A percentile compares a stretch with the other conserved stretches of the same genome.
Conservation (phyloP, 2,113 vertebrate species). For the Stegostoma tigrinum region DNA sequence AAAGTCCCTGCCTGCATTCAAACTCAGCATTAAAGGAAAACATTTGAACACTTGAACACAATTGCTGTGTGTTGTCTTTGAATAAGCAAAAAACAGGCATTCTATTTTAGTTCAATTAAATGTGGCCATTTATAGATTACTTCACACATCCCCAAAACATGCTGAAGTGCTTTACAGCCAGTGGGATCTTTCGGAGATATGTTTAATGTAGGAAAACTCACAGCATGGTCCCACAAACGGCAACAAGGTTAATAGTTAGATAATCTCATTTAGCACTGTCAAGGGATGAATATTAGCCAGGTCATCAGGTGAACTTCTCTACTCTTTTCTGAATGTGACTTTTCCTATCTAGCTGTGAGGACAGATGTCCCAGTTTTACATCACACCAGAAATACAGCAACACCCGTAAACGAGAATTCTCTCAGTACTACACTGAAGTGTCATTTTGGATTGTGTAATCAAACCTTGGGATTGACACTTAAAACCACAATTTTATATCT, state of each 20-base stretch:
- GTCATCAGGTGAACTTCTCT: background rate
- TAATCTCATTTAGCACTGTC: background rate
- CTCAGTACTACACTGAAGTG: background rate
- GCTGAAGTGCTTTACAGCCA: background rate
- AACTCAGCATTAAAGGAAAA: background rate
- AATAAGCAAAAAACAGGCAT: background rate
- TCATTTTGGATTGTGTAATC: background rate
- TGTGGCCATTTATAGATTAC: background rate
- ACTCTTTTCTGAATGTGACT: background rate
- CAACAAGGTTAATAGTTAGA: background rate
- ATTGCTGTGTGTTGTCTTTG: background rate
- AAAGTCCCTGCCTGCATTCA: background rate
- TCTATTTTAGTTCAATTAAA: background rate
- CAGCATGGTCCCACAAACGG: background rate
- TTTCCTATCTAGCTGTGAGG: background rate
- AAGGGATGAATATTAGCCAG: background rate
- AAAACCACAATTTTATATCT: background rate
- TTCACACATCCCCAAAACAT: background rate
- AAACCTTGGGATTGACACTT: background rate
- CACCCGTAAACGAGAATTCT: background rate
- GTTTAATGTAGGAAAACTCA: background rate
- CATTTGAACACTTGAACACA: background rate
- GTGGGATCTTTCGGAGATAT: too few species aligned
- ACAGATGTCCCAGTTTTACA: background rate
- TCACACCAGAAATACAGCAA: background rate